Percentiles rank a stretch among this genome's conserved stretches.
These are phyloP conservation scores for Gobio occitaniae DNA, from an alignment of 2,797 vertebrate genomes.

Conservation along the genomic window DNA sequence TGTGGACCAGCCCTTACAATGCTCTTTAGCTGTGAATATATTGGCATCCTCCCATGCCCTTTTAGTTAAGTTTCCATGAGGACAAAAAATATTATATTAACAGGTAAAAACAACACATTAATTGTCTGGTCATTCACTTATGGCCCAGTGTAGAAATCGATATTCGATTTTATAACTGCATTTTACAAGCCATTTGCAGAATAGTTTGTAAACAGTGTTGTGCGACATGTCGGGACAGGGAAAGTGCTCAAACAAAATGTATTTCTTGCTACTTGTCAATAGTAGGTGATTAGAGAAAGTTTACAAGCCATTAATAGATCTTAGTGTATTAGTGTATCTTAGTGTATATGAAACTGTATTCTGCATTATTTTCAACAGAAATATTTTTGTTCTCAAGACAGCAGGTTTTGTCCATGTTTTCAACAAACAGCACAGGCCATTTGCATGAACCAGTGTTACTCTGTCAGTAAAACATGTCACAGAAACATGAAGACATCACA, in stretches of 20 bases:
- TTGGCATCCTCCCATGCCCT: background rate
- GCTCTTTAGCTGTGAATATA: background rate
- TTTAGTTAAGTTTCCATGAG: background rate
- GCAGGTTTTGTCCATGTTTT: background rate
- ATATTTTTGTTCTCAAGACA: background rate
- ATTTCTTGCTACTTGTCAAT: background rate
- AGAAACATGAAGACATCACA: background rate
- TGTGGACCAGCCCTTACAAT: background rate
- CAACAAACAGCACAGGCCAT: background rate
- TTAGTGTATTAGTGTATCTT: background rate
- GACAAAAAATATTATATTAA: constrained; percentile 5
- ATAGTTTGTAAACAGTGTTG: background rate
- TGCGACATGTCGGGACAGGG: background rate
- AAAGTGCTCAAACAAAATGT: background rate
- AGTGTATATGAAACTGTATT: background rate
- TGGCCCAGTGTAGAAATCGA: background rate
- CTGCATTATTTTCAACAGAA: background rate
- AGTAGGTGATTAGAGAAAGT: background rate
- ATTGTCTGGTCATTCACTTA: background rate
- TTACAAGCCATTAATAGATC: background rate
- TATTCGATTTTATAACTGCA: background rate
- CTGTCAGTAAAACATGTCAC: background rate
- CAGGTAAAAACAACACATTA: background rate
- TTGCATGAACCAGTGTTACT: background rate
- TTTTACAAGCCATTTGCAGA: background rate